Evolutionary conservation across 2,113 vertebrate genomes (phyloP).

Genomic region (Zosterops japonicus): DNA sequence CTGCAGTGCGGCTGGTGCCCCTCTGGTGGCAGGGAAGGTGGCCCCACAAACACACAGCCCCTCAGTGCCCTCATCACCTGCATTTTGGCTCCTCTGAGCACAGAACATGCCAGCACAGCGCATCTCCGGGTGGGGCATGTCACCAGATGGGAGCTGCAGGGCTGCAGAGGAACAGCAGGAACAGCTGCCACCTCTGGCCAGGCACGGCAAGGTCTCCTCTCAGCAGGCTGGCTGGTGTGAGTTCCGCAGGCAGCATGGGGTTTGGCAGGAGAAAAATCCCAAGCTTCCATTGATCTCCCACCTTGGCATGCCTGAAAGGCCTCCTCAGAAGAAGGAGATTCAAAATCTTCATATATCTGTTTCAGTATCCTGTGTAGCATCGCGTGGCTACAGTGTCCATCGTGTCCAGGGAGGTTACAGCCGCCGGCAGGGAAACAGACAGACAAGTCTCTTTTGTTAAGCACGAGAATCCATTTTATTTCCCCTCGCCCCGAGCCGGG

Average conservation of each 20-base stretch:
- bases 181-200: neutral
- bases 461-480: too few species aligned
- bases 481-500: too few species aligned
- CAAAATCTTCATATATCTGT: neutral
- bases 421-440: too few species aligned
- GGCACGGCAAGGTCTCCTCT: neutral
- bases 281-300: neutral
- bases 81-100: neutral
- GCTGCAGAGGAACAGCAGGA: neutral
- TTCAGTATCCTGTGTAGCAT: neutral
- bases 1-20: rapidly evolving
- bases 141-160: rapidly evolving
- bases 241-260: neutral
- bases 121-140: neutral
- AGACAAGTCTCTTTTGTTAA: too few species aligned
- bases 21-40: too few species aligned
- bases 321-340: neutral
- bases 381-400: too few species aligned
- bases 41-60: rapidly evolving
- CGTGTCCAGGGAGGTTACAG: too few species aligned
- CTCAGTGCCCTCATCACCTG: neutral
- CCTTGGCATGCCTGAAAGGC: neutral
- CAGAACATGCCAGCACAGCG: rapidly evolving
- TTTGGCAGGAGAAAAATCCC: neutral
- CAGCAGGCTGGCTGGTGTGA: rapidly evolving